Percentiles rank a stretch among this genome's conserved stretches.
These are phyloP conservation scores for Amphiprion percula DNA, from an alignment of 2,113 vertebrate species.

Conservation along the genomic window DNA sequence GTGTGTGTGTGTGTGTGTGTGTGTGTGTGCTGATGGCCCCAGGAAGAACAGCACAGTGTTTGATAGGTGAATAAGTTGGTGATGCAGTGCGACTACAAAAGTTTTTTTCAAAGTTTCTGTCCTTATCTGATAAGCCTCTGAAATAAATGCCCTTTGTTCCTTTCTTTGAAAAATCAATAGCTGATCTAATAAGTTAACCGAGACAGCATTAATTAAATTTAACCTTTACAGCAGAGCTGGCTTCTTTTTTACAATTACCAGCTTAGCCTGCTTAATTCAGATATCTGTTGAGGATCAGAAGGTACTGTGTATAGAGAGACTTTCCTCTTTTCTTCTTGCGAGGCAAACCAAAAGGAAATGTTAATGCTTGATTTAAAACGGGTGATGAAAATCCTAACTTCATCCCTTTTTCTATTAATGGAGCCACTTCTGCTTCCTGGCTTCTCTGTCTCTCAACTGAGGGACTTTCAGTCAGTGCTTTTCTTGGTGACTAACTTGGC, in stretches of 20 bases:
- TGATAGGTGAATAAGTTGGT: background rate
- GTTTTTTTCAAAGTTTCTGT: constrained; percentile 17
- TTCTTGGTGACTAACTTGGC: constrained; percentile 67
- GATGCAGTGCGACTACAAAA: background rate
- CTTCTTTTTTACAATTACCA: constrained; percentile 37
- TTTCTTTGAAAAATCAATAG: constrained; percentile 56
- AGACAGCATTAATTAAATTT: constrained; percentile 41
- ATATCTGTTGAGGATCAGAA: constrained; percentile 34
- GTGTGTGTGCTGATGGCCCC: background rate
- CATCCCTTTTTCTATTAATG: constrained; percentile 21
- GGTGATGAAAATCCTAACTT: constrained; percentile 21
- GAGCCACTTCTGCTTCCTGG: background rate
- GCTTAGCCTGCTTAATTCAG: constrained; percentile 46
- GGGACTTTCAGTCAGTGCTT: constrained; percentile 31
- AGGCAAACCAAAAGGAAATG: constrained; percentile 13
- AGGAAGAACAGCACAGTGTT: background rate
- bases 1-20: no score
- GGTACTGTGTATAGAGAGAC: constrained; percentile 1
- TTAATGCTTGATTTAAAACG: constrained; percentile 28
- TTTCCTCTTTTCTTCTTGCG: constrained; percentile 9
- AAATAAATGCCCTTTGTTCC: constrained; percentile 51
- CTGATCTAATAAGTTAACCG: constrained; percentile 57
- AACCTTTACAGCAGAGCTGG: constrained; percentile 10
- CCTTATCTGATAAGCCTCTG: constrained; percentile 23
- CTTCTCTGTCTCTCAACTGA: constrained; percentile 29